phyloP scores from a whole-genome alignment of 2,113 vertebrate genomes.

The Sialia sialis region DNA sequence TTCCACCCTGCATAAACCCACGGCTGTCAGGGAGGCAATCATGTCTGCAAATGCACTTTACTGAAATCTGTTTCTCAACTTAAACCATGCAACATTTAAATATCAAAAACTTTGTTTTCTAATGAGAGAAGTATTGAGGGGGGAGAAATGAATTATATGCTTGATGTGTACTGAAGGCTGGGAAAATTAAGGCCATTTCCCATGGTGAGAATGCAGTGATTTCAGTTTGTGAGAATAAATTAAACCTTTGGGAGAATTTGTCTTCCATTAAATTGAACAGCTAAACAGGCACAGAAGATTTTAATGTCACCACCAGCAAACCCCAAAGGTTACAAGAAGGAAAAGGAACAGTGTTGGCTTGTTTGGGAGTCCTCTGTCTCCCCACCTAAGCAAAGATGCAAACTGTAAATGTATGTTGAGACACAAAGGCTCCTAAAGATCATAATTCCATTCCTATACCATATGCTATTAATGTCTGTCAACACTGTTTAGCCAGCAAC shows the following conservation, averaged over 20 bases:
- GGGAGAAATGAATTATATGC: slow-evolving; percentile 76
- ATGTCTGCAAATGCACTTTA: slow-evolving; percentile 53
- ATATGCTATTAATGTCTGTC: slow-evolving; percentile 87
- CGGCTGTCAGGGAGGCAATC: slow-evolving; percentile 48
- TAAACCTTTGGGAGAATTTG: slow-evolving; percentile 78
- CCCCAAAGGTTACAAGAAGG: slow-evolving; percentile 68
- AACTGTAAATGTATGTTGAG: slow-evolving; percentile 57
- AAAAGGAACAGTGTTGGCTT: slow-evolving; percentile 33
- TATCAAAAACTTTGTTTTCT: slow-evolving; percentile 77
- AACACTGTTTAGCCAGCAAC: slow-evolving; percentile 83
- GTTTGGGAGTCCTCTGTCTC: slow-evolving; percentile 32
- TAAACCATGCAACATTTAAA: slow-evolving; percentile 73
- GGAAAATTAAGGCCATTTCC: slow-evolving; percentile 77
- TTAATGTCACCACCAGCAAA: slow-evolving; percentile 72
- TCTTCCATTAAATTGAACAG: slow-evolving; percentile 79
- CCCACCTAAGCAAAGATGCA: slow-evolving; percentile 58
- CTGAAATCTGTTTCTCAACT: slow-evolving; percentile 20
- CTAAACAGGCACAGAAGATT: slow-evolving; percentile 75
- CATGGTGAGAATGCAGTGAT: slow-evolving; percentile 72
- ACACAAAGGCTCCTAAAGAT: slow-evolving; percentile 73
- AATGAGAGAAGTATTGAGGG: slow-evolving; percentile 65
- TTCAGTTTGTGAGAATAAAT: slow-evolving; percentile 76
- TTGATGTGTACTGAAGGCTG: slow-evolving; percentile 75
- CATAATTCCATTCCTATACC: slow-evolving; percentile 77
- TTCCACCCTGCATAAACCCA: slow-evolving; percentile 23